Percentiles rank a stretch among this genome's conserved stretches.
These are phyloP conservation scores for Lacerta agilis DNA, from an alignment of 2,797 vertebrate genomes.

Conservation along the genomic window DNA sequence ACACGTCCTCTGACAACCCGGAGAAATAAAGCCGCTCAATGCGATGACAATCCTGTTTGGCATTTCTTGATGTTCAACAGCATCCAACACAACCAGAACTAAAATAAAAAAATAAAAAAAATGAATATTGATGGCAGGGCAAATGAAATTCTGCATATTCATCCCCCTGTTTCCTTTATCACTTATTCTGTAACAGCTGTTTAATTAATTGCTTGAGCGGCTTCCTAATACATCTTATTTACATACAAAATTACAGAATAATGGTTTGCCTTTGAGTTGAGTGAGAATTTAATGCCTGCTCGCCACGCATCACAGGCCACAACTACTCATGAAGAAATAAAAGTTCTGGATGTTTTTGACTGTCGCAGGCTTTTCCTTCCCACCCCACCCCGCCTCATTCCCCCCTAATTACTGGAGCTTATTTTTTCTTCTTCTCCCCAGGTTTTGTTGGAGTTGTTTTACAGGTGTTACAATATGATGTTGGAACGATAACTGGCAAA, in stretches of 20 bases:
- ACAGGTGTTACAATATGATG: conserved; percentile 15
- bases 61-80: neutral
- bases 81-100: neutral
- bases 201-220: conserved; percentile 78
- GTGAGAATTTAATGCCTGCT: conserved; percentile 73
- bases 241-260: conserved; percentile 80
- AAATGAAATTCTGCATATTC: conserved; percentile 67
- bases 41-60: accelerated
- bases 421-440: neutral
- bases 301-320: conserved; percentile 61
- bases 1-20: accelerated
- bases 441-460: conserved; percentile 30
- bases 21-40: neutral
- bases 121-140: conserved; percentile 42
- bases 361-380: neutral
- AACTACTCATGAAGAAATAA: conserved; percentile 67
- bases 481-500: conserved; percentile 17
- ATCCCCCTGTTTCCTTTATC: conserved; percentile 72
- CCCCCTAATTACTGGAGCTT: neutral
- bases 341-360: conserved; percentile 59
- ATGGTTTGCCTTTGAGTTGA: conserved; percentile 73
- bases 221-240: conserved; percentile 79
- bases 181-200: conserved; percentile 78
- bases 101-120: conserved; percentile 22
- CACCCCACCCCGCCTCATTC: too few species aligned